Conservation (phyloP, 2,888 invertebrate species). For the Clistopyga incitator region DNA sequence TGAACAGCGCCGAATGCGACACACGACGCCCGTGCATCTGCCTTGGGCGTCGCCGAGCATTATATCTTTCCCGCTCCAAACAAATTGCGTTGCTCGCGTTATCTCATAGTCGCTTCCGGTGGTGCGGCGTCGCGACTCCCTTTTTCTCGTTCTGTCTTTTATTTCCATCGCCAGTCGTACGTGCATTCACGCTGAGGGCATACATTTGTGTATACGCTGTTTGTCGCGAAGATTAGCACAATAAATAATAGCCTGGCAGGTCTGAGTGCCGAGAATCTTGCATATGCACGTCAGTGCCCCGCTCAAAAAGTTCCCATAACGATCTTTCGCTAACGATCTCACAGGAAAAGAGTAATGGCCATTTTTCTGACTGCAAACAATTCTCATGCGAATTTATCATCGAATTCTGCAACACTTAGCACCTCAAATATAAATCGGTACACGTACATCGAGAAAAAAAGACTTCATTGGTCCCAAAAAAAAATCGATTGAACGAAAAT, state of each 20-base stretch:
- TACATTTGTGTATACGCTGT: conserved; percentile 41
- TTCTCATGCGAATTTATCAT: background rate
- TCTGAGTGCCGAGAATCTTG: conserved; percentile 20
- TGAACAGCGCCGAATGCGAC: conserved; percentile 43
- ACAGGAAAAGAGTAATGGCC: background rate
- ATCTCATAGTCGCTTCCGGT: conserved; percentile 70
- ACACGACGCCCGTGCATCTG: conserved; percentile 60
- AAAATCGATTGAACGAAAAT: no score
- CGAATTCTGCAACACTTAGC: background rate
- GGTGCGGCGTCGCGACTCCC: conserved; percentile 51
- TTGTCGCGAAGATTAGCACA: conserved; percentile 69
- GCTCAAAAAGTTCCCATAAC: background rate
- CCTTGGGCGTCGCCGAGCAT: conserved; percentile 67
- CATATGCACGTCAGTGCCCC: conserved; percentile 31
- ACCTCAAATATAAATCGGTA: background rate
- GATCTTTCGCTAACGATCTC: conserved; percentile 8
- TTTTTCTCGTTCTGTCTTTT: conserved; percentile 50
- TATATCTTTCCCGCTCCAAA: conserved; percentile 72
- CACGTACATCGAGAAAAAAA: background rate
- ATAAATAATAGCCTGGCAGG: conserved; percentile 69
- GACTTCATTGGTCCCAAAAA: no score
- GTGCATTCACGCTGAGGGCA: conserved; percentile 30
- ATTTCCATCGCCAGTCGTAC: conserved; percentile 34
- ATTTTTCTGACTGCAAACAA: background rate
- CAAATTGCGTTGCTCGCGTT: conserved; percentile 72